Base-by-base conservation (phyloP, 2,113 vertebrate genomes). In the Dipodomys merriami region DNA sequence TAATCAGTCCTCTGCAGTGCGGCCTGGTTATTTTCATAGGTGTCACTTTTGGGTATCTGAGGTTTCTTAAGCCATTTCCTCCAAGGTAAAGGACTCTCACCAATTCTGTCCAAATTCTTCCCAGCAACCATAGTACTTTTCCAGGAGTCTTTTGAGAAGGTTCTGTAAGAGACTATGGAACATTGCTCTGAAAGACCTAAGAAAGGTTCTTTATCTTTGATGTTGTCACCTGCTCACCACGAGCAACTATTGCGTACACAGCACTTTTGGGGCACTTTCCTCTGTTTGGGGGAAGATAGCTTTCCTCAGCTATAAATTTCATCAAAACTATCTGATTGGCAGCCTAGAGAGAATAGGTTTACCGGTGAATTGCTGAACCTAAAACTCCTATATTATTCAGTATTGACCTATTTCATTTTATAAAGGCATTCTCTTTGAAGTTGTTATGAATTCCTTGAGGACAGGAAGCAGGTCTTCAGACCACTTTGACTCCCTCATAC, bases 211-310 rank as follows among this genome's bases (percentile, higher is more conserved):
- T 30, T 7, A 4, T 11, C 6, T 27, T 8, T 69, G 7, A 13
- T 23, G 0, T 8, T 20, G 72, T 35, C 18, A 11, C 53, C 53
- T 16, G 12, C 68, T n/a, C 39, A 9, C 71, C 67, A 25, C 65
- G 67, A 33, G 2, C 13, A 86, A 76, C 9, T 2, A 0, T 2
- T 2, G 1, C n/a, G 7, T 29, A 0, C 18, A 25, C 29, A 23
- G 57, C 65, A 20, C 64, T 22, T 33, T 44, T 23, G 30, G 20
- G 35, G 18, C 27, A 30, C 44, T 30, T 57, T 57, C 53, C 53
- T 15, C 62, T 83, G 1, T 20, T 29, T 83, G 35, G 1, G 76
- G 72, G 15, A 78, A 49, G 13, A 62, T 9, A 10, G 46, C 18
- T 62, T 33, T 19, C 57, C 67, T 94, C 71, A 30, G 49, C 62